Percentiles rank a stretch among this genome's conserved stretches.
Conservation (phyloP, 2,113 vertebrate species). For the Sebastes schlegelii region DNA sequence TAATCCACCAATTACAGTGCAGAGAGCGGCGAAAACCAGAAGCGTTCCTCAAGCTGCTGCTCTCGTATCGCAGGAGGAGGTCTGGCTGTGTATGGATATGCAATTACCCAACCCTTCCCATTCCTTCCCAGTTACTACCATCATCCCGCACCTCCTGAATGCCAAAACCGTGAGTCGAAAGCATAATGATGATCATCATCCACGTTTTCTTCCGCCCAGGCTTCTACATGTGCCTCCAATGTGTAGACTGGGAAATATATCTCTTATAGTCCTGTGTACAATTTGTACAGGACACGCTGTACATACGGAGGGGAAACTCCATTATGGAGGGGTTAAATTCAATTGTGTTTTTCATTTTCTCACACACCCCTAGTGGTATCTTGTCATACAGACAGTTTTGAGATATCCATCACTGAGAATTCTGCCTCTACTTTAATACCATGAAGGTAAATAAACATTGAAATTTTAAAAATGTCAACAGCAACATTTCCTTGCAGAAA, state of each 20-base stretch:
- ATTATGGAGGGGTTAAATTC: background rate
- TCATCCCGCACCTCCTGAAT: conserved; percentile 37
- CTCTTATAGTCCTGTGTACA: background rate
- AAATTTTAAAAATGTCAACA: background rate
- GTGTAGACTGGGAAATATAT: background rate
- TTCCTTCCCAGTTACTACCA: conserved; percentile 50
- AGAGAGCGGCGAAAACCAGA: conserved; percentile 39
- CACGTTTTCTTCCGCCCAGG: conserved; percentile 26
- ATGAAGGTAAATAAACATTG: background rate
- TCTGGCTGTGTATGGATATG: conserved; percentile 47
- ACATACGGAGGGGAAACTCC: background rate
- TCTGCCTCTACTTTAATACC: background rate
- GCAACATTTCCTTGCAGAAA: background rate
- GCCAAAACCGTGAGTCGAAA: conserved; percentile 54
- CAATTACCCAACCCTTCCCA: conserved; percentile 60
- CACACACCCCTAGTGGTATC: background rate
- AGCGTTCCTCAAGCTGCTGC: conserved; percentile 40
- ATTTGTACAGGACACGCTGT: background rate
- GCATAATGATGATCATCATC: conserved; percentile 46
- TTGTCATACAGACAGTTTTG: background rate
- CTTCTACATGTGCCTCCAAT: conserved; percentile 2
- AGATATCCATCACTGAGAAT: background rate
- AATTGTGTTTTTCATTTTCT: background rate
- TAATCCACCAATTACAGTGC: conserved; percentile 68
- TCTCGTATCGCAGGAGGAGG: conserved; percentile 39